Evolutionary conservation across 2,113 vertebrate genomes (phyloP).

Genomic region (Girardinichthys multiradiatus): DNA sequence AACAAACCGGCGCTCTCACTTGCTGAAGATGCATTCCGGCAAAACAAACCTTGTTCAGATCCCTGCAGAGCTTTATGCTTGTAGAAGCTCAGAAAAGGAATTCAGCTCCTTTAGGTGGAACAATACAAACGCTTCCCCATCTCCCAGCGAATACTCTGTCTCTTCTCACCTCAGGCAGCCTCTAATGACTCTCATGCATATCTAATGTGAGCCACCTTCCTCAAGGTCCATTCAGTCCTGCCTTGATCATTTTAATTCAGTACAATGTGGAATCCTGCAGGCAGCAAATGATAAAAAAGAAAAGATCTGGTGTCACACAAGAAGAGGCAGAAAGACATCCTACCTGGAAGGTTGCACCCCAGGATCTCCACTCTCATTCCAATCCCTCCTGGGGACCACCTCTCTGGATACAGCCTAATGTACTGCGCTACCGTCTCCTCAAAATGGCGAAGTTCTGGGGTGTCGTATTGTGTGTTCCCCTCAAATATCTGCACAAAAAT

Average conservation of each 20-base stretch:
- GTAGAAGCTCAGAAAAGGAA: constrained; percentile 5
- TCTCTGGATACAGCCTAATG: constrained; percentile 89
- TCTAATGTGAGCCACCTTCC: constrained; percentile 49
- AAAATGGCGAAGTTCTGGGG: constrained; percentile 93
- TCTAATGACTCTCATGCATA: constrained; percentile 58
- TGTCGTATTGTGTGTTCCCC: constrained; percentile 96
- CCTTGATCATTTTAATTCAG: constrained; percentile 31
- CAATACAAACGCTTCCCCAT: neutral
- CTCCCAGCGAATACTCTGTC: neutral
- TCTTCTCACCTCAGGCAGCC: constrained; percentile 41
- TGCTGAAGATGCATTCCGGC: constrained; percentile 56
- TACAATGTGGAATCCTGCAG: constrained; percentile 4
- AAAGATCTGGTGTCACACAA: constrained; percentile 4
- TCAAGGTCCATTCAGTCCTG: constrained; percentile 45
- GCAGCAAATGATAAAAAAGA: neutral
- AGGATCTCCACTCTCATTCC: constrained; percentile 96
- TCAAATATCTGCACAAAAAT: constrained; percentile 88
- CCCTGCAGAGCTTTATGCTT: constrained; percentile 21
- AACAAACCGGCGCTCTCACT: constrained; percentile 36
- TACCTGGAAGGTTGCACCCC: constrained; percentile 96
- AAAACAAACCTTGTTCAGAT: constrained; percentile 38
- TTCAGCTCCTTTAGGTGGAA: constrained; percentile 29
- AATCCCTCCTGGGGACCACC: constrained; percentile 96
- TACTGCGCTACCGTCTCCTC: constrained; percentile 89
- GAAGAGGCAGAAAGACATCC: constrained; percentile 26